Evolutionary conservation across 2,888 invertebrate genomes (phyloP), one percentile per base, ranked within the genome.

Genomic region (Drosophila imparisetae): DNA sequence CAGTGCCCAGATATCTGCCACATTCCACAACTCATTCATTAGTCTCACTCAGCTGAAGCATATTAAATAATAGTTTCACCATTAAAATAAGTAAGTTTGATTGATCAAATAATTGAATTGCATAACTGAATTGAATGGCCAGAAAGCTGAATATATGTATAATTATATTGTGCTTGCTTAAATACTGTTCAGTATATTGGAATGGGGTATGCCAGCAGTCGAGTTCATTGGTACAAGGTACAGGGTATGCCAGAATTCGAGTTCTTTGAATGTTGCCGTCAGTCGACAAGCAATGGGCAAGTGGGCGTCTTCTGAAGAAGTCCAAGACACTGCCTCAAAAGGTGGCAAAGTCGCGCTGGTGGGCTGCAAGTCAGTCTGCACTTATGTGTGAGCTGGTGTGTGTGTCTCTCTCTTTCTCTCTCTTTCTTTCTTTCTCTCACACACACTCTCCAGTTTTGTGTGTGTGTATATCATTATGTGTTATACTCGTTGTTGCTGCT

Each of bases 401-500:
- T 52, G 40, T 61, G 1, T 4, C 1, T 6, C 6, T 24, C 13
- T n/a, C 42, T 21, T 21, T 11, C 15, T 4, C 34, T 2, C 34
- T 13, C 34, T 29, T 1, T 3, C 5, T 8, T 3, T 21, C 18
- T 27, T 0, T n/a, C 55, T 18, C 4, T 2, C n/a, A 8, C 45
- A 4, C 15, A 8, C 45, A 8, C 24, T n/a, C 34, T 29, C n/a
- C 40, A 38, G 24, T 38, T 36, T 0, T 32, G 32, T 34, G 50
- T 57, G 29, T 49, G 24, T 63, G 45, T 65, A 58, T 63, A 38
- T 71, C 76, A 71, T 80, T 71, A 80, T 73, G 77, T 75, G 81
- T 76, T 70, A 72, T 64, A 66, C 69, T 83, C 65, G 73, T 72
- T 85, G 68, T 76, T 80, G 76, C 69, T 76, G 77, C 60, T 79